Conservation (phyloP, 2,888 invertebrate genomes). For the Andricus quercusramuli region DNA sequence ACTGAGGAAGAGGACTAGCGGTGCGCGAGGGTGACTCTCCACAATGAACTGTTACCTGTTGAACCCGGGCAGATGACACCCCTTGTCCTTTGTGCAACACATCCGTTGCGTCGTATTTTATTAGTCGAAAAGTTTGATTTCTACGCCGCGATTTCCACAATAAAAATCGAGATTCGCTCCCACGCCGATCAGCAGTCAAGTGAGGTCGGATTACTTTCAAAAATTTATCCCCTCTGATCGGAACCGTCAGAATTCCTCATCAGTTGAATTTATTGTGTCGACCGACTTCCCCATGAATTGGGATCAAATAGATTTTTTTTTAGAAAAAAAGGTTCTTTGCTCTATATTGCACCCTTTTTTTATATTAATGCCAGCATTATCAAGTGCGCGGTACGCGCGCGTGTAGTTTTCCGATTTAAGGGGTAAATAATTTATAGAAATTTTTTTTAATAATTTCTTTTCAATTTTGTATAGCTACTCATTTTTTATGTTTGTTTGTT, state of each 20-base stretch:
- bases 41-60: slow-evolving; percentile 77
- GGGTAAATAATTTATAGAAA: too few relatives aligned
- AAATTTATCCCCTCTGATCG: slow-evolving; percentile 68
- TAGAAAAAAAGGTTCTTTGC: background rate
- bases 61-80: slow-evolving; percentile 77
- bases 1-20: background rate
- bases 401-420: too few relatives aligned
- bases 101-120: slow-evolving; percentile 73
- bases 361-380: too few relatives aligned
- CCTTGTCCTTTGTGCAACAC: slow-evolving; percentile 58
- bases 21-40: background rate
- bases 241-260: slow-evolving; percentile 51
- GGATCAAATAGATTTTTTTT: background rate
- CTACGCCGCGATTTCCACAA: slow-evolving; percentile 56
- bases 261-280: slow-evolving; percentile 22
- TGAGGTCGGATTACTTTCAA: slow-evolving; percentile 75
- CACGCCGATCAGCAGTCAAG: slow-evolving; percentile 78
- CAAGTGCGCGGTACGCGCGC: too few relatives aligned
- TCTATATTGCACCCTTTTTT: background rate
- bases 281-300: slow-evolving; percentile 22
- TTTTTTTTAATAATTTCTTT: too few relatives aligned
- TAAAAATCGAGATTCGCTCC: slow-evolving; percentile 69
- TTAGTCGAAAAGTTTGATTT: slow-evolving; percentile 77
- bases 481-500: too few relatives aligned
- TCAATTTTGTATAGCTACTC: too few relatives aligned